phyloP scores from a whole-genome alignment of 2,888 invertebrate genomes.

The Synergus japonicus region DNA sequence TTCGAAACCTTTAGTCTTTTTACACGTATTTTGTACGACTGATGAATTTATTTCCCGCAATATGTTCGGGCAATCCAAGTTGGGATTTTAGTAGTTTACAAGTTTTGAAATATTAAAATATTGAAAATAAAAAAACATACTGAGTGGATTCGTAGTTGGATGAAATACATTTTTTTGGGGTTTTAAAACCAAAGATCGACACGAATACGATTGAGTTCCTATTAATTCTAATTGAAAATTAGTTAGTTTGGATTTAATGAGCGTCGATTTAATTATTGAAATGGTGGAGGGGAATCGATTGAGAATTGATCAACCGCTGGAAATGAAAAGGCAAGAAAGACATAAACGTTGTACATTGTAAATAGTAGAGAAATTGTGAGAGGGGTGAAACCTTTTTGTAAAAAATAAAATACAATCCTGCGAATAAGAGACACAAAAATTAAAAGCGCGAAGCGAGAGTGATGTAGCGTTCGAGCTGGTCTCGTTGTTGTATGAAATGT shows the following conservation, averaged over 20 bases:
- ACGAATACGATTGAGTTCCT: too few relatives aligned
- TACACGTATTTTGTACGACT: neutral
- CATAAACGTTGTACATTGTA: slow-evolving; percentile 75
- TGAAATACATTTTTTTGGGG: neutral
- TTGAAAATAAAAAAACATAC: neutral
- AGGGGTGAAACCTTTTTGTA: neutral
- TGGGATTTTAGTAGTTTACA: neutral
- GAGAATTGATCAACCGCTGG: slow-evolving; percentile 56
- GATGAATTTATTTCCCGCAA: neutral
- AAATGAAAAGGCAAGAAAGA: slow-evolving; percentile 72
- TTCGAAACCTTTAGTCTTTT: neutral
- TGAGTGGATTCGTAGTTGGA: neutral
- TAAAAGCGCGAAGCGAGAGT: slow-evolving; percentile 54
- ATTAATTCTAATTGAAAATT: too few relatives aligned
- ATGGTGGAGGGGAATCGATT: neutral
- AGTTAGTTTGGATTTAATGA: too few relatives aligned
- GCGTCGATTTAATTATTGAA: neutral
- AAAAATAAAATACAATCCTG: slow-evolving; percentile 43
- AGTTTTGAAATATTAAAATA: neutral
- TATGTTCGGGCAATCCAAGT: neutral
- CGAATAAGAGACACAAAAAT: slow-evolving; percentile 57
- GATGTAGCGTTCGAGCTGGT: slow-evolving; percentile 25
- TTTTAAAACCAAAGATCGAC: neutral
- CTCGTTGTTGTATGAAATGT: slow-evolving; percentile 30
- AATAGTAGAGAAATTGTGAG: slow-evolving; percentile 67